Conservation (phyloP, 2,797 vertebrate genomes). For the Chelon labrosus region DNA sequence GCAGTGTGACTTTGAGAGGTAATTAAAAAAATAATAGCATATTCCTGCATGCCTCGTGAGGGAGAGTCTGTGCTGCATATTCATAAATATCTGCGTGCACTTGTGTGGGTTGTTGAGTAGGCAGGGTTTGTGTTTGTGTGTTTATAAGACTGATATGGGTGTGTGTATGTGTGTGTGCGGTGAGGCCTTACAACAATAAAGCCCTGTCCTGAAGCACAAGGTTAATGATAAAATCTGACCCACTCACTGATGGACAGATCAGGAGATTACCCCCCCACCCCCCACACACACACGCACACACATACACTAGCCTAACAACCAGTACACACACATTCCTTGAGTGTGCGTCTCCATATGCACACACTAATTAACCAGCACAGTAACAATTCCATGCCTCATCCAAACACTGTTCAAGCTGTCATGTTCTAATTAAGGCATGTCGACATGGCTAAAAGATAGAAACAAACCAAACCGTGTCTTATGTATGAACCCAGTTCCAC, state of each 20-base stretch:
- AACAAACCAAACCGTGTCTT: slow-evolving; percentile 40
- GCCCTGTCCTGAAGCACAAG: slow-evolving; percentile 69
- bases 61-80: slow-evolving; percentile 55
- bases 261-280: slow-evolving; percentile 59
- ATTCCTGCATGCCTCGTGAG: slow-evolving; percentile 73
- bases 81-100: slow-evolving; percentile 55
- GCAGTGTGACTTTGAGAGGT: slow-evolving; percentile 85
- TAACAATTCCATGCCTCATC: slow-evolving; percentile 62
- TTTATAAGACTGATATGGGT: slow-evolving; percentile 13
- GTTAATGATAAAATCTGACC: slow-evolving; percentile 86
- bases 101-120: slow-evolving; percentile 26
- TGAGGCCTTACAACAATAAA: slow-evolving; percentile 68
- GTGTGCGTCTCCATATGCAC: slow-evolving; percentile 48
- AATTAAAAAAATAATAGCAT: slow-evolving; percentile 85
- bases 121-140: slow-evolving; percentile 32
- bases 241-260: slow-evolving; percentile 81
- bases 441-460: slow-evolving; percentile 22
- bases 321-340: slow-evolving; percentile 31
- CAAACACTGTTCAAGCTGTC: slow-evolving; percentile 70
- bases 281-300: slow-evolving; percentile 6
- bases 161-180: slow-evolving; percentile 35
- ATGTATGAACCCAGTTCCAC: slow-evolving; percentile 31
- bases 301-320: slow-evolving; percentile 6
- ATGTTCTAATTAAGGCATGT: slow-evolving; percentile 72
- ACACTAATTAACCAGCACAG: slow-evolving; percentile 75